Evolutionary conservation across 2,797 vertebrate species (phyloP).

Genomic region (Chaetodon trifasciatus): DNA sequence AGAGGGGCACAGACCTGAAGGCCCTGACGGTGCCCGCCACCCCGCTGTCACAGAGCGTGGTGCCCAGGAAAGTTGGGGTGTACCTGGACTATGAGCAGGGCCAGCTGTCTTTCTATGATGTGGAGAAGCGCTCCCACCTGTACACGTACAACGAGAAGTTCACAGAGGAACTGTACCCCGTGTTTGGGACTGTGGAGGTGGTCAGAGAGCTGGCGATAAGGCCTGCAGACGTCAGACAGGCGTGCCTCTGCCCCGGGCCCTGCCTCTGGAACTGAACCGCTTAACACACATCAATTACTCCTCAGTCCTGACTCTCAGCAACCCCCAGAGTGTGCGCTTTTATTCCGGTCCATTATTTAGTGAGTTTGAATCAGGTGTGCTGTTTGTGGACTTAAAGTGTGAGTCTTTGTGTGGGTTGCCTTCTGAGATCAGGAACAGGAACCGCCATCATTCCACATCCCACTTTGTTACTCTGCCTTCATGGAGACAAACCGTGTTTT

Average conservation of each 20-base stretch:
- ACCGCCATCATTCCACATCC: conserved; percentile 30
- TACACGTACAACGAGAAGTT: conserved; percentile 86
- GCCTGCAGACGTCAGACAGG: conserved; percentile 68
- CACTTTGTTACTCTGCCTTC: conserved; percentile 59
- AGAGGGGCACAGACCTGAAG: conserved; percentile 83
- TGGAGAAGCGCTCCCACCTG: conserved; percentile 83
- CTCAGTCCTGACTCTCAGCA: conserved; percentile 25
- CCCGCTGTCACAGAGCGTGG: conserved; percentile 56
- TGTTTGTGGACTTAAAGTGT: conserved; percentile 24
- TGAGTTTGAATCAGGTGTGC: conserved; percentile 19
- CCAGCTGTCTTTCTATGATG: conserved; percentile 88
- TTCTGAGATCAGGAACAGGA: conserved; percentile 29
- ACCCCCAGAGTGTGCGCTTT: conserved; percentile 26
- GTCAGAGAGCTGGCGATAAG: conserved; percentile 82
- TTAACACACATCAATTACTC: neutral
- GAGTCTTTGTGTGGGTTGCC: conserved; percentile 26
- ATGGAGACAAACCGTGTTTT: conserved; percentile 33
- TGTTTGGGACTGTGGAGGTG: conserved; percentile 87
- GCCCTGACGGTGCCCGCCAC: conserved; percentile 82
- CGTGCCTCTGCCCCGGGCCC: conserved; percentile 83
- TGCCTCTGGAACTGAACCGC: conserved; percentile 84
- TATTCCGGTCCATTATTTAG: conserved; percentile 24
- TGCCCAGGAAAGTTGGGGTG: conserved; percentile 81
- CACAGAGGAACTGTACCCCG: conserved; percentile 82
- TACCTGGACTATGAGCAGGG: conserved; percentile 86